phyloP scores from a whole-genome alignment of 2,888 invertebrate genomes.

The Bursaphelenchus okinawaensis region DNA sequence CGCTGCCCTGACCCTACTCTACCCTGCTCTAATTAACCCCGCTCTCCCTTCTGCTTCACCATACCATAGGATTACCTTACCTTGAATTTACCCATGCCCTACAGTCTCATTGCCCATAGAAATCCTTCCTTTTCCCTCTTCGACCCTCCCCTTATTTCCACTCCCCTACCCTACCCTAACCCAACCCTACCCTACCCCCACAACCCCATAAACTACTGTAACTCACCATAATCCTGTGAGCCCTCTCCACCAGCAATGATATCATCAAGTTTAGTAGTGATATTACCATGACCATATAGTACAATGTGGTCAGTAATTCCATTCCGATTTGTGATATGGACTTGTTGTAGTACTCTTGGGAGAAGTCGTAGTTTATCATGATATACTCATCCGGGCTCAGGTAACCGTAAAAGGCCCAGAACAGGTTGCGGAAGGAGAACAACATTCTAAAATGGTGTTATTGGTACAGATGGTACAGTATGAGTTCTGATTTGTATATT shows the following conservation, averaged over 20 bases:
- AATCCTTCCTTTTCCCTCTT: no score
- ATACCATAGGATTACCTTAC: no score
- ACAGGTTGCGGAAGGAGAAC: constrained; percentile 27
- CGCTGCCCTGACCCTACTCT: no score
- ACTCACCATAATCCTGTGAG: constrained; percentile 41
- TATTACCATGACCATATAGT: constrained; percentile 42
- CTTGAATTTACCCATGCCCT: no score
- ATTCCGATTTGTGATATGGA: constrained; percentile 21
- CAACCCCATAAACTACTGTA: neutral
- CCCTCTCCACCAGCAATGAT: constrained; percentile 42
- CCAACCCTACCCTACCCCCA: neutral
- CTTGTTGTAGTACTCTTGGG: constrained; percentile 24
- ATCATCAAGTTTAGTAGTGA: constrained; percentile 49
- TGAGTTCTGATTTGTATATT: no score
- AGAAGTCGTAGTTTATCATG: constrained; percentile 34
- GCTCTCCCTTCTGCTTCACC: no score
- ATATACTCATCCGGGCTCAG: constrained; percentile 25
- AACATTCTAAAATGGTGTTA: constrained; percentile 14
- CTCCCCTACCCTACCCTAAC: no score
- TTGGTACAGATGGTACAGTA: no score
- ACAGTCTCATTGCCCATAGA: no score
- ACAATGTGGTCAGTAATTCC: constrained; percentile 35
- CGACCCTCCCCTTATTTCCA: no score
- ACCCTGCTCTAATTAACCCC: no score
- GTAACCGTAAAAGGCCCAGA: constrained; percentile 50